These are phyloP conservation scores for Amphipyra tragopoginis DNA, from an alignment of 2,888 invertebrate genomes.

Conservation along the genomic window DNA sequence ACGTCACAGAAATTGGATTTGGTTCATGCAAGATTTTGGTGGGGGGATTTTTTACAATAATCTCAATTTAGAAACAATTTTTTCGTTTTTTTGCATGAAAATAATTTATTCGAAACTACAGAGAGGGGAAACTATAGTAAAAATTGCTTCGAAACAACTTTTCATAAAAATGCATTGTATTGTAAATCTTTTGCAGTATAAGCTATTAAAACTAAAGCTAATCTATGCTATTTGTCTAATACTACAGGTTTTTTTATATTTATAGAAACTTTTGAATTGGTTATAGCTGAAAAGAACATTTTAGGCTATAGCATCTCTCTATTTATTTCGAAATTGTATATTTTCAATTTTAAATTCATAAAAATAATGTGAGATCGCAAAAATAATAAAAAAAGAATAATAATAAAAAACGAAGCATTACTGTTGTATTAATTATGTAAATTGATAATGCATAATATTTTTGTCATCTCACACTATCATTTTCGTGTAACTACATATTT, in stretches of 20 bases:
- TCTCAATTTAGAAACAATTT: background rate
- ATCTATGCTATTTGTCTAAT: conserved; percentile 49
- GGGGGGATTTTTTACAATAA: background rate
- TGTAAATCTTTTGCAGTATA: conserved; percentile 25
- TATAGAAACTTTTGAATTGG: conserved; percentile 13
- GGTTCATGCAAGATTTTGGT: conserved; percentile 34
- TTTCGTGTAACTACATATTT: conserved; percentile 14
- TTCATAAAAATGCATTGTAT: conserved; percentile 8
- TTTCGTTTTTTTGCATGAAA: conserved; percentile 4
- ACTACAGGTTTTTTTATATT: conserved; percentile 27
- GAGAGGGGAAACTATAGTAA: background rate
- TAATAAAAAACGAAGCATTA: no score
- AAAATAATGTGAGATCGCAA: conserved; percentile 49
- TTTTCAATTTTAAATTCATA: conserved; percentile 10
- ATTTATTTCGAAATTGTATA: conserved; percentile 19
- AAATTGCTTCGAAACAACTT: conserved; percentile 26
- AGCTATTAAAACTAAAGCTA: conserved; percentile 48
- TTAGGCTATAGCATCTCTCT: conserved; percentile 23
- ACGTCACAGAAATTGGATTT: conserved; percentile 41
- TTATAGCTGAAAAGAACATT: conserved; percentile 13
- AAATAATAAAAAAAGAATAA: background rate
- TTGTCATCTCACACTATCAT: conserved; percentile 41
- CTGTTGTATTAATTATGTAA: background rate
- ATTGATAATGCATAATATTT: background rate
- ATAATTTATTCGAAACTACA: conserved; percentile 7